Conservation (phyloP, 2,888 invertebrate species). For the Lithophane leautieri region DNA sequence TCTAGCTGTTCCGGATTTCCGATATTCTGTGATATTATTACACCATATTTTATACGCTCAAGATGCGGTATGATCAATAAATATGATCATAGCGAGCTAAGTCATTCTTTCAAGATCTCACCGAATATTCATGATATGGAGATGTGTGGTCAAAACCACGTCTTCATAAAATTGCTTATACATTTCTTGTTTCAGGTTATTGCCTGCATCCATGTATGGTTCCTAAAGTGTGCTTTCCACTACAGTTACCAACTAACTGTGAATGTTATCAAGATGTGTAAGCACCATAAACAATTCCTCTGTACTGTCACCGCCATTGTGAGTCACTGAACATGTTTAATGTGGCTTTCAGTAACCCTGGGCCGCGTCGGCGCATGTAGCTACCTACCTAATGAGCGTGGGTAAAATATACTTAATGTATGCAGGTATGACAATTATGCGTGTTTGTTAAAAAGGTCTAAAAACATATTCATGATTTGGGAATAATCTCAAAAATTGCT, state of each 20-base stretch:
- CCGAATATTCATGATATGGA: not conserved
- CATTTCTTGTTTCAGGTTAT: not conserved
- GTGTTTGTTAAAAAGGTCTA: not conserved
- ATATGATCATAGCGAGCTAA: not conserved
- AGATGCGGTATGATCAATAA: not conserved
- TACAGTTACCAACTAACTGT: conserved; percentile 36
- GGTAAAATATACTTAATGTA: not conserved
- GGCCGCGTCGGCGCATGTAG: conserved; percentile 10
- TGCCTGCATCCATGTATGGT: not conserved
- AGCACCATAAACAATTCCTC: conserved; percentile 31
- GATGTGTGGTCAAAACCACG: not conserved
- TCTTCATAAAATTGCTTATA: not conserved
- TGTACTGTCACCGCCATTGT: conserved; percentile 26
- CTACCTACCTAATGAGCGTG: not conserved
- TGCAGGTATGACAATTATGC: not conserved
- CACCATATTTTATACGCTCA: not conserved
- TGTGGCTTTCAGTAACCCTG: conserved; percentile 30
- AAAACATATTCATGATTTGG: too few relatives aligned
- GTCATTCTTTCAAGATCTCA: not conserved
- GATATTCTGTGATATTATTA: too few relatives aligned
- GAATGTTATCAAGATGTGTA: conserved; percentile 30
- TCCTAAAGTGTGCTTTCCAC: not conserved
- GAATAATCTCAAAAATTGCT: too few relatives aligned
- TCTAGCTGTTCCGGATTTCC: too few relatives aligned
- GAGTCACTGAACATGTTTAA: conserved; percentile 32